A percentile compares a stretch with the other conserved stretches of the same genome.
Evolutionary conservation across 2,113 vertebrate genomes (phyloP).

Genomic region (Arizona elegans): DNA sequence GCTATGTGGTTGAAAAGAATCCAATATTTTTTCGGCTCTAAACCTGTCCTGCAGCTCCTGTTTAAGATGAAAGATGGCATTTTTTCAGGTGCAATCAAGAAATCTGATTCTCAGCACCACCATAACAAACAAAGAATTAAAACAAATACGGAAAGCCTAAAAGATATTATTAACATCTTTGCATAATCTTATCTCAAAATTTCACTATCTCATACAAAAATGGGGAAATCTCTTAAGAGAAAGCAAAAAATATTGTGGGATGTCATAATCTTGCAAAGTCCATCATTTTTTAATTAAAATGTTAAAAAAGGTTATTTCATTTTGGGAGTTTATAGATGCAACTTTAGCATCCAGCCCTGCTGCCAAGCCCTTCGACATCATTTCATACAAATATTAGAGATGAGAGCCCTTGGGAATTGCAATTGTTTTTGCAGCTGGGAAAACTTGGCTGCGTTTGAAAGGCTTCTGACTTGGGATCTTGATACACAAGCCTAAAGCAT

Average conservation of each 20-base stretch:
- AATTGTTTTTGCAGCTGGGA: not conserved
- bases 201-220: not conserved
- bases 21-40: not conserved
- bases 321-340: not conserved
- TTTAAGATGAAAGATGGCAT: not conserved
- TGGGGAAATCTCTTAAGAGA: not conserved
- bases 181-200: not conserved
- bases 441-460: not conserved
- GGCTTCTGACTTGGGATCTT: not conserved
- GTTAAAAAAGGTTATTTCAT: not conserved
- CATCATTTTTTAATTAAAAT: not conserved
- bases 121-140: not conserved
- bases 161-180: not conserved
- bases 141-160: not conserved
- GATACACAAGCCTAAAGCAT: not conserved
- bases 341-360: not conserved
- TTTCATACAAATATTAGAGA: not conserved
- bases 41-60: not conserved
- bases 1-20: not conserved
- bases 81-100: not conserved
- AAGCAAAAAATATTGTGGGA: not conserved
- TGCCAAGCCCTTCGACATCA: not conserved
- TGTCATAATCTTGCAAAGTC: not conserved
- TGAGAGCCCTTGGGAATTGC: not conserved
- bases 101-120: not conserved